These are phyloP conservation scores for Gallinago nigripennis DNA, from an alignment of 2,797 vertebrate species.

Conservation along the genomic window DNA sequence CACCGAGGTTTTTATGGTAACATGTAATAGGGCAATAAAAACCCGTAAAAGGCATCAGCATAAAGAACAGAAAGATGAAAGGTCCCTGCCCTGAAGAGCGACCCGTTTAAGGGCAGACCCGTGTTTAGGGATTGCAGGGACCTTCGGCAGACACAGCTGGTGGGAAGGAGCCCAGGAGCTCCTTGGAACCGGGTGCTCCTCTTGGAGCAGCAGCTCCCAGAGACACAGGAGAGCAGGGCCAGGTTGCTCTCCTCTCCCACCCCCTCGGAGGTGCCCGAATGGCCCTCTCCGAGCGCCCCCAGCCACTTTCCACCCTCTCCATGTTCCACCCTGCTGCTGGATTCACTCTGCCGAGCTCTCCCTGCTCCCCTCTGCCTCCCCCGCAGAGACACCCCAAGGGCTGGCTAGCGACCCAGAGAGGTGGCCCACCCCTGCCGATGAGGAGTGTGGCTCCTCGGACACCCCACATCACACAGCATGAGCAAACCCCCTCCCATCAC, in stretches of 20 bases:
- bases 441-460: not conserved
- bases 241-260: not conserved
- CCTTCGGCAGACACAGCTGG: not conserved
- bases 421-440: not conserved
- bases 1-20: not conserved
- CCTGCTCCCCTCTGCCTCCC: not conserved
- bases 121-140: not conserved
- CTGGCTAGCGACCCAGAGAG: not conserved
- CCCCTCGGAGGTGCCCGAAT: not conserved
- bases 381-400: not conserved
- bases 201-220: not conserved
- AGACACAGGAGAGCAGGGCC: not conserved
- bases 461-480: not conserved
- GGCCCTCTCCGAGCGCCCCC: not conserved
- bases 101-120: not conserved
- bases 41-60: not conserved
- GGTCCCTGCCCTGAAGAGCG: not conserved
- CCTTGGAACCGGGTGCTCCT: not conserved
- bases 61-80: not conserved
- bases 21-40: not conserved
- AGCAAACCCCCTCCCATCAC: not conserved
- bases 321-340: not conserved
- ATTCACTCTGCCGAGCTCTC: not conserved
- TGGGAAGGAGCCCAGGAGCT: too few species aligned
- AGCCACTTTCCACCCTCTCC: not conserved